Evolutionary conservation across 2,888 invertebrate species (phyloP).

Genomic region (Galeopsomyia nigrocyanea): DNA sequence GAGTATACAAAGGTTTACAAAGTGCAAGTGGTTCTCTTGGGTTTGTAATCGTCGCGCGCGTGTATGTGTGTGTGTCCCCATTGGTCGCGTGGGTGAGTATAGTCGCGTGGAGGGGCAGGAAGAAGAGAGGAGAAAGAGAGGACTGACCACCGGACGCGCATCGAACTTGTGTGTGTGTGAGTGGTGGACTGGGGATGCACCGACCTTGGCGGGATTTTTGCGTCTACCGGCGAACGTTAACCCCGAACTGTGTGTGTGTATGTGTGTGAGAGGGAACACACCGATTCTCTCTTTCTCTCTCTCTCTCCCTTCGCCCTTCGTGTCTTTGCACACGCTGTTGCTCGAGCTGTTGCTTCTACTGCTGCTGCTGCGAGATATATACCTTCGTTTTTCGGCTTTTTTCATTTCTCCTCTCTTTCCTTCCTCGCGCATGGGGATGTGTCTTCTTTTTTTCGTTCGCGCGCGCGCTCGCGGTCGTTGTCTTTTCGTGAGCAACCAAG

Average conservation of each 20-base stretch:
- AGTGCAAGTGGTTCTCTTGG: background rate
- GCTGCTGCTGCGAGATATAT: background rate
- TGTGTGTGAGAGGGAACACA: conserved; percentile 19
- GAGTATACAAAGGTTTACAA: too few relatives aligned
- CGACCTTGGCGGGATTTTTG: conserved; percentile 69
- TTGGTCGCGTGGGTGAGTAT: conserved; percentile 61
- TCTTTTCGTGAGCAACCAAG: background rate
- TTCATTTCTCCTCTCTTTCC: conserved; percentile 47
- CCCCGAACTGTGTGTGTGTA: conserved; percentile 51
- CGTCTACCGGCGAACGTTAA: conserved; percentile 67
- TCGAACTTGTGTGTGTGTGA: conserved; percentile 1
- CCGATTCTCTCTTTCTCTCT: conserved; percentile 28
- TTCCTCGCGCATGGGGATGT: conserved; percentile 39
- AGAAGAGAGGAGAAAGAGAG: conserved; percentile 45
- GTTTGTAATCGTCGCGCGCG: conserved; percentile 4
- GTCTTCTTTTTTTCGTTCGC: conserved; percentile 32
- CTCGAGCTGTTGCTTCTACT: background rate
- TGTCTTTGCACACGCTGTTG: background rate
- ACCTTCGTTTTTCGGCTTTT: conserved; percentile 25
- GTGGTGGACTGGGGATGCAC: conserved; percentile 63
- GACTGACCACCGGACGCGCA: conserved; percentile 49
- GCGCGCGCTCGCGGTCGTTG: background rate
- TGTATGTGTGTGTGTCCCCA: conserved; percentile 43
- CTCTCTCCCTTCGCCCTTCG: conserved; percentile 10
- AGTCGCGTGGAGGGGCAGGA: conserved; percentile 44